Percentiles rank a stretch among this genome's conserved stretches.
Conservation (phyloP, 2,888 invertebrate species). For the Caenorhabditis panamensis region DNA sequence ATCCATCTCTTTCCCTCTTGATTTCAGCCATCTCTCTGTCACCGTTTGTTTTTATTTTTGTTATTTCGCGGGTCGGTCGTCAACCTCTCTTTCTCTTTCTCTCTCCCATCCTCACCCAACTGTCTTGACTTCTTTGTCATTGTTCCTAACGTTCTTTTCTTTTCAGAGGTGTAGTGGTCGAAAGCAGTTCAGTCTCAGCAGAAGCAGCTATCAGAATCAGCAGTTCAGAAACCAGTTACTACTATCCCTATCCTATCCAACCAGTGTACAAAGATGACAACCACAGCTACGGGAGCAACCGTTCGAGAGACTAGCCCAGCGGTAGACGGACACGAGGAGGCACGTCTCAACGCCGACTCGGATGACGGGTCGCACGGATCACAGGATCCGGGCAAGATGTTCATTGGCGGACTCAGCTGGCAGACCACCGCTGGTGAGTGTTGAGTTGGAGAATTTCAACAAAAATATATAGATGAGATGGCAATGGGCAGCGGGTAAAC, state of each 20-base stretch:
- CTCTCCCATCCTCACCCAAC: neutral
- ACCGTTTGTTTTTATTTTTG: slow-evolving; percentile 30
- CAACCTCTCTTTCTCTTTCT: slow-evolving; percentile 4
- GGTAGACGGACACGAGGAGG: slow-evolving; percentile 65
- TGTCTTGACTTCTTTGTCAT: neutral
- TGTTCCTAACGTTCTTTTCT: slow-evolving; percentile 6
- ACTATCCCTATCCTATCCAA: neutral
- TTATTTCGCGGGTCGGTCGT: slow-evolving; percentile 8
- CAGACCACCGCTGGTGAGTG: slow-evolving; percentile 98
- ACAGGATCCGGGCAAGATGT: slow-evolving; percentile 89
- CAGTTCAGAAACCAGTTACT: slow-evolving; percentile 46
- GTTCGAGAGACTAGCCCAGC: slow-evolving; percentile 50
- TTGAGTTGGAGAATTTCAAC: neutral
- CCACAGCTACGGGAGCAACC: slow-evolving; percentile 30
- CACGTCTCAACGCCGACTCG: slow-evolving; percentile 72
- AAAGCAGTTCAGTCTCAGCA: slow-evolving; percentile 36
- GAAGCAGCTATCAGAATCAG: slow-evolving; percentile 32
- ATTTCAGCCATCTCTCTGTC: neutral
- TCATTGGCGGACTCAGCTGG: slow-evolving; percentile 99
- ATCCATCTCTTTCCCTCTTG: slow-evolving; percentile 2
- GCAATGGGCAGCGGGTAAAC: too few relatives aligned
- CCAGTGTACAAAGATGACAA: slow-evolving; percentile 47
- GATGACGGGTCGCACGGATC: slow-evolving; percentile 72
- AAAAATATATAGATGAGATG: too few relatives aligned
- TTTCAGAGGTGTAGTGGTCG: slow-evolving; percentile 58